Evolutionary conservation across 2,888 invertebrate species (phyloP).

Genomic region (Perizoma flavofasciatum): DNA sequence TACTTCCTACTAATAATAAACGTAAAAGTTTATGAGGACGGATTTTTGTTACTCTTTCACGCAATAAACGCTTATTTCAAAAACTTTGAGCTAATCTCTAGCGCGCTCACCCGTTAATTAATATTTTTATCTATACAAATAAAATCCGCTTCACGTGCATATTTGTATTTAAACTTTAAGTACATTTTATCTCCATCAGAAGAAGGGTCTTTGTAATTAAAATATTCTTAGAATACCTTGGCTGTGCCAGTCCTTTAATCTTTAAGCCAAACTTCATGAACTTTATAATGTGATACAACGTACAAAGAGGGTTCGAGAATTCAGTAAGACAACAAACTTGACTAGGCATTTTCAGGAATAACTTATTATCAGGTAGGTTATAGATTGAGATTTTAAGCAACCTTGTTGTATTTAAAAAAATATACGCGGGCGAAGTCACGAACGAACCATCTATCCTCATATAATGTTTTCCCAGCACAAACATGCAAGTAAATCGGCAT

Average conservation of each 20-base stretch:
- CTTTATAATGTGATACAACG: slow-evolving; percentile 10
- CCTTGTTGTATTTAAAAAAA: no score
- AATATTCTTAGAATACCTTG: slow-evolving; percentile 22
- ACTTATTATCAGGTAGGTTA: no score
- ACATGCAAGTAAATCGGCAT: slow-evolving; percentile 1
- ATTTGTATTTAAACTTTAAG: background rate
- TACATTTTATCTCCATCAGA: slow-evolving; percentile 1
- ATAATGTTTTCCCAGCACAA: background rate
- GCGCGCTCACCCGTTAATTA: no score
- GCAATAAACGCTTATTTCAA: no score
- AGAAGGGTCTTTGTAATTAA: slow-evolving; percentile 18
- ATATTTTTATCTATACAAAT: no score
- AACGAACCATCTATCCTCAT: background rate
- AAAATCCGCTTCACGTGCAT: background rate
- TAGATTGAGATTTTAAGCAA: no score
- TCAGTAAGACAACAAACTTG: background rate
- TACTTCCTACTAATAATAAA: no score
- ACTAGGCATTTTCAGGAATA: background rate
- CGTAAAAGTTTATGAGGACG: no score
- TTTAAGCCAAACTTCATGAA: slow-evolving; percentile 16
- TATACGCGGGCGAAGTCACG: no score
- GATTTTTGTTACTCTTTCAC: no score
- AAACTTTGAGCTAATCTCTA: no score
- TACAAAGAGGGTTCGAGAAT: slow-evolving; percentile 1
- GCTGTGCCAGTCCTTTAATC: slow-evolving; percentile 15